Base-by-base conservation (phyloP, 2,113 vertebrate genomes). In the Argyrosomus japonicus region DNA sequence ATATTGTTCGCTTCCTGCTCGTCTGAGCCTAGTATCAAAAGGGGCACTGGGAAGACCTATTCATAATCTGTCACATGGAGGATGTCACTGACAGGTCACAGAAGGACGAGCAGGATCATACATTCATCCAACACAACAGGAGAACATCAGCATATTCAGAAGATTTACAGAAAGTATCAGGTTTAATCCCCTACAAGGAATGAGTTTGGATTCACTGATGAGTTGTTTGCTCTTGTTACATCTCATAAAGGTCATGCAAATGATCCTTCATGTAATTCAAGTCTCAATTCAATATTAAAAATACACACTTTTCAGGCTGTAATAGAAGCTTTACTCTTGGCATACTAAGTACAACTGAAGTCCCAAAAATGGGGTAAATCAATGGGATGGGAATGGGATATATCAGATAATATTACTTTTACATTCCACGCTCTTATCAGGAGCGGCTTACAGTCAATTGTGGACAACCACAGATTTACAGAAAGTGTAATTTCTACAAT, bases 181-280 rank as follows among this genome's bases (percentile, higher is more conserved):
- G 45, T 81, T 73, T 67, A 60, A 68, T 73, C 51, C 51, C 27
- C 36, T 50, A 27, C 21, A 57, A 19, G 21, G 77, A 27, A 67
- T n/a, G 15, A 10, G 27, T 65, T 60, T 57, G 57, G 63, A 58
- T 51, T 75, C 60, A 77, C 23, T 48, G 51, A 84, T 68, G 51
- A 69, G 23, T 51, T 72, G 51, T 83, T 79, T 83, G 77, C 74
- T 90, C 48, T 7, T 74, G 68, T 84, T 88, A 68, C 54, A 27
- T 80, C 62, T 40, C 51, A 86, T 67, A 86, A 81, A 81, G 78
- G 77, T 87, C 85, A 85, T 23, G 70, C 58, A 82, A 83, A 85
- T 68, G 70, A 89, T 86, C 81, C 23, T 54, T 58, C 43, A 71
- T 88, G 85, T 81, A 85, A 87, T 73, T 15, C 62, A 69, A 84